Evolutionary conservation across 2,113 vertebrate genomes (phyloP), one percentile per base, ranked within the genome.

Genomic region (Astur gentilis): DNA sequence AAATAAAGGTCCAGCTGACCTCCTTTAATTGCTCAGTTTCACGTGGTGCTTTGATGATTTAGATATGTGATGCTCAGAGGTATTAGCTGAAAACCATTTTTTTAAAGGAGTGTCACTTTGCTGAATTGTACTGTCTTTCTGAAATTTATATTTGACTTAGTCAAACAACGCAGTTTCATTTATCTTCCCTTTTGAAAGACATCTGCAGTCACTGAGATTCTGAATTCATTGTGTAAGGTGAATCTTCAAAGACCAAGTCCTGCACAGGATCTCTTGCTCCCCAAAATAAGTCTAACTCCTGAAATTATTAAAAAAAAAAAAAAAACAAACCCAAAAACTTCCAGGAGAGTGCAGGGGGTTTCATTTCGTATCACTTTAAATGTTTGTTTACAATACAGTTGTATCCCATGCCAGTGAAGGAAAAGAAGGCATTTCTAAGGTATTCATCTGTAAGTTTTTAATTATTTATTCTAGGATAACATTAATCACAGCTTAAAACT

Each of bases 261-360:
- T 83, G 5, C 55, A 47, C 14, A 65, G 8, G 26, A 32, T 54
- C 3, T 54, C 38, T 79, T 80, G 7, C 23, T 82, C 64, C 36
- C 3, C 18, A 80, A 95, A 88, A n/a, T 12, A 67, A 31, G 8
- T n/a, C 23, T 54, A 73, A 23, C 11, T 29, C 17, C 9, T 49
- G 22, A 67, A 87, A 76, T 49, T 27, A 42, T 42, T 55, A 11
- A 31, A 55, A 36, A 42, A 55, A 36, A 42, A 42, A 31, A 11
- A 6, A 47, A n/a, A 55, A 18, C 9, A 6, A 65, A 10, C 9
- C 19, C 47, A 26, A 26, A 4, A 22, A 44, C 42, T 40, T 72
- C 13, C 18, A 64, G 19, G 1, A 58, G 6, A n/a, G 3, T 20
- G 9, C 13, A 36, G 4, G 3, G 14, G 3, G 1, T 2, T 77